Evolutionary conservation across 2,888 invertebrate genomes (phyloP).

Genomic region (Amblyteles armatorius): DNA sequence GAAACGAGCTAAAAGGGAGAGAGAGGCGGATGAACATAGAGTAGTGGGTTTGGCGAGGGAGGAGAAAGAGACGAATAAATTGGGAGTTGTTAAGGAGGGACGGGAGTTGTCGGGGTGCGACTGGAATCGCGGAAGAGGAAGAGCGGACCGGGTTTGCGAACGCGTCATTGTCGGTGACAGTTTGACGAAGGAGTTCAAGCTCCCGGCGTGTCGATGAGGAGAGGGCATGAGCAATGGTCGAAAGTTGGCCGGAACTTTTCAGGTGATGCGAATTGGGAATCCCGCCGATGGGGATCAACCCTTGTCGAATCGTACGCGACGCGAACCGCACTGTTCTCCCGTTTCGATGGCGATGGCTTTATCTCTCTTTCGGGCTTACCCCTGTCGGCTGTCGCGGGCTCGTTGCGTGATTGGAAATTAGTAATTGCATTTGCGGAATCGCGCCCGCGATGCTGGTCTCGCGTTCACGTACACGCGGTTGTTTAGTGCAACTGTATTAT

Average conservation of each 20-base stretch:
- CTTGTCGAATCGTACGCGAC: constrained; percentile 26
- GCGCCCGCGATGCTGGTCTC: background rate
- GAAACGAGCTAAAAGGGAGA: constrained; percentile 50
- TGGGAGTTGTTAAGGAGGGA: constrained; percentile 13
- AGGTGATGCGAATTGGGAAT: constrained; percentile 19
- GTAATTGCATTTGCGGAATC: constrained; percentile 41
- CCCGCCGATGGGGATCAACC: constrained; percentile 38
- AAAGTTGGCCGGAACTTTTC: constrained; percentile 38
- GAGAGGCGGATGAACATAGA: background rate
- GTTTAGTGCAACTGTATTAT: background rate
- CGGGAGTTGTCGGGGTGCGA: background rate
- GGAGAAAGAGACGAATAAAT: background rate
- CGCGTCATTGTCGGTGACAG: constrained; percentile 44
- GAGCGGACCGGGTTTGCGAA: background rate
- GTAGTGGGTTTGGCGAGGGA: background rate
- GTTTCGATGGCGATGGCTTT: constrained; percentile 4
- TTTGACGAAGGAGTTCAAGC: constrained; percentile 2
- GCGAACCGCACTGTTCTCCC: constrained; percentile 2
- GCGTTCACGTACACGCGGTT: background rate
- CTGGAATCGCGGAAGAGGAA: background rate
- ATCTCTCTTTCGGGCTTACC: constrained; percentile 19
- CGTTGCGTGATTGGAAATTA: constrained; percentile 43
- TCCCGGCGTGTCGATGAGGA: background rate
- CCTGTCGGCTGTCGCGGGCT: constrained; percentile 9
- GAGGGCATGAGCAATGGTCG: background rate